Base-by-base conservation (phyloP, 1,140 invertebrate species). In the Notospermus geniculatus region DNA sequence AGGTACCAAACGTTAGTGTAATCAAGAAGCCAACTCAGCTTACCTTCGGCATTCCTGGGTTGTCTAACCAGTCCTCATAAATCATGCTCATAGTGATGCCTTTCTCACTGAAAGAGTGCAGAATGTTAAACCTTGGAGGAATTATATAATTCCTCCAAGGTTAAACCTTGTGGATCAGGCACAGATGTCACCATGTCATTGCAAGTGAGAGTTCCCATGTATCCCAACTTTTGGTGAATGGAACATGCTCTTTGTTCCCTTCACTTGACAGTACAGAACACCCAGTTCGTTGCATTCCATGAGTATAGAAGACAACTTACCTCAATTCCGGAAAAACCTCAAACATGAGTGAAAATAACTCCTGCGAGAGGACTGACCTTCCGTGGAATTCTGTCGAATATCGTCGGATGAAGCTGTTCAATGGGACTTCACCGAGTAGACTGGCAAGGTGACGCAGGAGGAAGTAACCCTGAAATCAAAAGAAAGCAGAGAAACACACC, bases 391-490 rank as follows among this genome's bases (percentile, higher is more conserved):
- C 25, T 15, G 53, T 15, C 15, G 75, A 68, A 60, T 76, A 82
- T 9, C 65, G 54, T 62, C 67, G 74, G n/a, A 83, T 59, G 45
- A 79, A 72, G 1, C 52, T 2, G 17, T 74, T 43, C 68, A 83
- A 82, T 13, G 59, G n/a, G 19, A 68, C 41, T n/a, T 64, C 32
- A 4, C 77, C 79, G 52, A 79, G 71, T n/a, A 71, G 46, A 7
- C 67, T 27, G 32, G 71, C 69, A 32, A 83, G 41, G 60, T 74
- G 66, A 43, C 71, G 62, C 2, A 84, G 67, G 1, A 83, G 71
- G 59, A 84, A 83, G 65, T 81, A 83, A 28, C 83, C 83, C 76
- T 76, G 64, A 57, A 66, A 68, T 36, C 27, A 36, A 7, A 15
- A 7, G 32, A 36, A 15, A 56, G 27, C 17, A 1, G n/a, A 28